Base-by-base conservation (phyloP, 2,888 invertebrate species). In the Blastobasis lacticolella region DNA sequence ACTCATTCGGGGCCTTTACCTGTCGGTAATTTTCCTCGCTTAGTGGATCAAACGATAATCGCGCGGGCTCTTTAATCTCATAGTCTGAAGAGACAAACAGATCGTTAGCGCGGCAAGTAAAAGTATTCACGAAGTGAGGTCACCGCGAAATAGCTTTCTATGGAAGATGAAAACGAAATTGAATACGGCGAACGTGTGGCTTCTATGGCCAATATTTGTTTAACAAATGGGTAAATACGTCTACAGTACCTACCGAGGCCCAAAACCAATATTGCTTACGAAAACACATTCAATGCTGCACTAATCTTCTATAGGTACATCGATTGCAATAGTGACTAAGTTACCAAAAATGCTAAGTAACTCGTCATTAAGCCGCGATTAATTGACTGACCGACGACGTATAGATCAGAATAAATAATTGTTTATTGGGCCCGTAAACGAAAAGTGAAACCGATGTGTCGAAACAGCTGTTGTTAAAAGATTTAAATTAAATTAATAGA, bases 201-300 rank as follows among this genome's bases (percentile, higher is more conserved):
- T 56, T 68, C 67, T 48, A 63, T 60, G 62, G 60, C 62, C 56
- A 78, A 81, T 80, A 77, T 82, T 81, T 74, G 67, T 57, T 60
- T 63, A 71, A 67, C 75, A 79, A 80, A 82, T 81, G 77, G 75
- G 73, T 73, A 79, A 76, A 78, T 67, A 23, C 63, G 65, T 63
- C 62, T 60, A 63, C 64, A 62, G 59, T 23, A 23, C 23, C 23
- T 23, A 60, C 61, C 68, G 67, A 66, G 61, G 62, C 63, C 64
- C 63, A 69, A 67, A 66, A 65, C 68, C 59, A 78, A 77, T 64
- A 78, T 71, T 73, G 64, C 67, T 70, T 69, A 69, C 71, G 70
- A 60, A 63, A 67, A 68, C 61, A 67, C 57, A 23, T 23, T 41
- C 6, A 23, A 23, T 43, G 42, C 9, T 23, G 49, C 43, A 49